A percentile compares a stretch with the other conserved stretches of the same genome.
Conservation (phyloP, 2,113 vertebrate genomes). For the Chaetops frenatus region DNA sequence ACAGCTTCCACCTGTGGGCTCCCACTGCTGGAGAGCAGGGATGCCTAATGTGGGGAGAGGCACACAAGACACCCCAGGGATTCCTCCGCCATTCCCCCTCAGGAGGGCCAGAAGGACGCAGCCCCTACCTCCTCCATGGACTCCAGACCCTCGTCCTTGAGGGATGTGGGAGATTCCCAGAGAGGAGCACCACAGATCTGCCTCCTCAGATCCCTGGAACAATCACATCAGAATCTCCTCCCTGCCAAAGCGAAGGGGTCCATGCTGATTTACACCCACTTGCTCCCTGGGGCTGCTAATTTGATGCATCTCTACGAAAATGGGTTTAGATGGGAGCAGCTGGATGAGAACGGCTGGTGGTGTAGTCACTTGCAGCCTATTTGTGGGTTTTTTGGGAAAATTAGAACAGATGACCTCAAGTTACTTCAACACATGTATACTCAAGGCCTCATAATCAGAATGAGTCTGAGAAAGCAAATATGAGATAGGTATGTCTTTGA, state of each 20-base stretch:
- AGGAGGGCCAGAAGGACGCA: conserved; percentile 32
- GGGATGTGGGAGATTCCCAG: conserved; percentile 50
- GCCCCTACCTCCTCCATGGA: conserved; percentile 53
- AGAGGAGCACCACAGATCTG: conserved; percentile 45
- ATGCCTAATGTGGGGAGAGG: not conserved
- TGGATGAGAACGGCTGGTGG: conserved; percentile 28
- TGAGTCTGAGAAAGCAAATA: conserved; percentile 21
- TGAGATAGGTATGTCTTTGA: not conserved
- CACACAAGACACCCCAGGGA: conserved; percentile 18
- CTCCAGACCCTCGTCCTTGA: conserved; percentile 57
- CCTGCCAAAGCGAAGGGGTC: conserved; percentile 53
- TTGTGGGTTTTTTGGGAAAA: not conserved
- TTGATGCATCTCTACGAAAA: conserved; percentile 1
- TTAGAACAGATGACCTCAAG: not conserved
- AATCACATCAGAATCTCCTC: conserved; percentile 58
- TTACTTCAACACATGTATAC: not conserved
- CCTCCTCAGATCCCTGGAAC: conserved; percentile 54
- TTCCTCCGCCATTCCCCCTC: conserved; percentile 22
- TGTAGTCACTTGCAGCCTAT: conserved; percentile 21
- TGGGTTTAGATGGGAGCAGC: conserved; percentile 33
- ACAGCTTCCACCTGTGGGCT: not conserved
- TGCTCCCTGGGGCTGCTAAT: conserved; percentile 33
- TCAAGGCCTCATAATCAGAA: conserved; percentile 22
- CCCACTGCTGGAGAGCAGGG: not conserved
- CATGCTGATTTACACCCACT: conserved; percentile 52